Evolutionary conservation across 2,113 vertebrate species (phyloP).

Genomic region (Salvelinus alpinus): DNA sequence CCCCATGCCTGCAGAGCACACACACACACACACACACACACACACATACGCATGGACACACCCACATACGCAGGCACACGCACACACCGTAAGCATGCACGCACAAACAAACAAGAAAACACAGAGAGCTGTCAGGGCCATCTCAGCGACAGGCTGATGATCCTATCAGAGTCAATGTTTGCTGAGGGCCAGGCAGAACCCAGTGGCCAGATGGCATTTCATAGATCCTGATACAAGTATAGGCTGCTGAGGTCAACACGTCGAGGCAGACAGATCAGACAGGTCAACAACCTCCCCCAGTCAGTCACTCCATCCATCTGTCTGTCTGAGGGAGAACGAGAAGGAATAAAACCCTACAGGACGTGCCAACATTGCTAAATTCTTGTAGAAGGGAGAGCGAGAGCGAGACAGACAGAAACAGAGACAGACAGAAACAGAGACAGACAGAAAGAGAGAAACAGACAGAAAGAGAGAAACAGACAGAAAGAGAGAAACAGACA

Average conservation of each 20-base stretch:
- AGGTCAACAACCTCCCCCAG: conserved; percentile 38
- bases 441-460: too few relatives aligned
- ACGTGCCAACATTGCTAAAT: background rate
- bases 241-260: conserved; percentile 55
- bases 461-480: background rate
- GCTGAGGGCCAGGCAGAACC: conserved; percentile 26
- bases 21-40: conserved; percentile 9
- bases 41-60: background rate
- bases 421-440: conserved; percentile 1
- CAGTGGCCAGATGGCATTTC: conserved; percentile 45
- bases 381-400: background rate
- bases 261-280: conserved; percentile 30
- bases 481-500: conserved; percentile 1
- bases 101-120: background rate
- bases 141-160: conserved; percentile 37
- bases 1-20: background rate
- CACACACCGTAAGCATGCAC: background rate
- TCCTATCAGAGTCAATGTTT: conserved; percentile 36
- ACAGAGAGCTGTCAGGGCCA: conserved; percentile 31
- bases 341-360: background rate
- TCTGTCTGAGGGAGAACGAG: background rate
- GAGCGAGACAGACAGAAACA: conserved; percentile 13
- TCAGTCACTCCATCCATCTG: conserved; percentile 3
- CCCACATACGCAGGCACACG: background rate
- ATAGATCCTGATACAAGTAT: conserved; percentile 50